phyloP scores from a whole-genome alignment of 1,140 invertebrate species.

The Triops cancriformis region DNA sequence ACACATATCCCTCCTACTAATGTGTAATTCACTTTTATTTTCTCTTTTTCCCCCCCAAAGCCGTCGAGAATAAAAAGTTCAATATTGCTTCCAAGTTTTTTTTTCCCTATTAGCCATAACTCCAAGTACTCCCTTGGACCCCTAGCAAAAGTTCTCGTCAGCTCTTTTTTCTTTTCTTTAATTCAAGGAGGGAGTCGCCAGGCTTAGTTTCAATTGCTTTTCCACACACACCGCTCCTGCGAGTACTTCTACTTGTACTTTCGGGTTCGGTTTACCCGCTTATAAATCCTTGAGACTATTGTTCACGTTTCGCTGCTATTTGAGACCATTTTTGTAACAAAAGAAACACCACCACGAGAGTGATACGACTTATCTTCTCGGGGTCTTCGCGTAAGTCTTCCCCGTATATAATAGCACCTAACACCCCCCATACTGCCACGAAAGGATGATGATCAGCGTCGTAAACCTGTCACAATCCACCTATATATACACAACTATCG shows the following conservation, averaged over 20 bases:
- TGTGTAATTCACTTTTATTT: neutral
- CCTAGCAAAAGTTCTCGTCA: neutral
- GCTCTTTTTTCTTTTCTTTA: neutral
- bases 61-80: neutral
- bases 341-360: neutral
- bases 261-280: neutral
- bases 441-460: neutral
- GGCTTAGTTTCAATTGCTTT: neutral
- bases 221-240: too few relatives aligned
- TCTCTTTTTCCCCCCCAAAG: neutral
- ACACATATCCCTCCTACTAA: neutral
- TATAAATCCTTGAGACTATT: neutral
- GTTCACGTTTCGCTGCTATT: neutral
- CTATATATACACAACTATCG: neutral
- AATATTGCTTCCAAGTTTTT: neutral
- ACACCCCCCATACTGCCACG: conserved; percentile 1
- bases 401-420: neutral
- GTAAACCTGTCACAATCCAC: neutral
- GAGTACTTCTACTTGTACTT: neutral
- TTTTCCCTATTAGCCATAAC: neutral
- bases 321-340: neutral
- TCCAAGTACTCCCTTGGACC: neutral
- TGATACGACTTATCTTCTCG: conserved; percentile 10
- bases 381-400: neutral
- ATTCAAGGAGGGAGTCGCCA: neutral